Base-by-base conservation (phyloP, 2,888 invertebrate genomes). In the Seira ritae region DNA sequence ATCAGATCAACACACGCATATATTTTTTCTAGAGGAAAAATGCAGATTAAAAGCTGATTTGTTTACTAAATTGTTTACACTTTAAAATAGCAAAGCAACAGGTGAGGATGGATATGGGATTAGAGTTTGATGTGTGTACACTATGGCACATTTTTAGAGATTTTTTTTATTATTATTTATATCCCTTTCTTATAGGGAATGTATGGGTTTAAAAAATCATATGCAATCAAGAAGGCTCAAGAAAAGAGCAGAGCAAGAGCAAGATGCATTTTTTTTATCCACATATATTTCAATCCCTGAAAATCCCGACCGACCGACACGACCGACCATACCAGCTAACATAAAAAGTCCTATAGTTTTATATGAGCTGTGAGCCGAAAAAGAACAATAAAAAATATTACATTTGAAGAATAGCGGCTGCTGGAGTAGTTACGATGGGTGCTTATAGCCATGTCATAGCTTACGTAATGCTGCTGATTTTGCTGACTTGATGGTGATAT, bases 391-490 rank as follows among this genome's bases (percentile, higher is more conserved):
- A 42, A 42, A 42, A 42, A 42, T 42, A 70, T 70, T 10, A 71
- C 8, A 22, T 75, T 75, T 76, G 75, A 76, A 76, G 67, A 20
- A 50, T 23, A 68, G 75, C 75, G 75, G 75, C 68, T 60, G 31
- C 46, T 20, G 22, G 75, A 68, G 24, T 76, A 46, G 42, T 42
- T 42, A 42, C 12, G 42, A 4, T 42, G 42, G 42, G 42, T 42
- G 42, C 42, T 42, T 42, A n/a, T 42, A 42, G 42, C n/a, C n/a
- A n/a, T n/a, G n/a, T n/a, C n/a, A n/a, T 4, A 12, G 42, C 42
- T 42, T 42, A 42, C 42, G 42, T 42, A 42, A 42, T 42, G 12
- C 42, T 42, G n/a, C n/a, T n/a, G n/a, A n/a, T n/a, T n/a, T n/a
- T n/a, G n/a, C n/a, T n/a, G n/a, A n/a, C n/a, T n/a, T n/a, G n/a